Evolutionary conservation across 2,797 vertebrate genomes (phyloP).

Genomic region (Enteromius viviparus): DNA sequence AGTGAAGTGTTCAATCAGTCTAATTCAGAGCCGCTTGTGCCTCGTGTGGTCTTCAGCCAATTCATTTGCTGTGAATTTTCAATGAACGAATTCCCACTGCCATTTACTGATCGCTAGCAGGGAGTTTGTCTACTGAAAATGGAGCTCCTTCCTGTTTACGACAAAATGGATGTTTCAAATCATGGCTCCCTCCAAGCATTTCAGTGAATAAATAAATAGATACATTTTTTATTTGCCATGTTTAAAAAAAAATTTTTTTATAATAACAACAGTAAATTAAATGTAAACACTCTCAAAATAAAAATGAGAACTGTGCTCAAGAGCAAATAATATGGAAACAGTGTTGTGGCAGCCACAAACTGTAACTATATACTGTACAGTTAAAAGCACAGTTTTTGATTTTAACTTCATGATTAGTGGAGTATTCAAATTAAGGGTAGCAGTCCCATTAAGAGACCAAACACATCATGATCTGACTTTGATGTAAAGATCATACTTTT

Average conservation of each 20-base stretch:
- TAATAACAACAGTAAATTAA: constrained; percentile 8
- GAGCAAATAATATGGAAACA: neutral
- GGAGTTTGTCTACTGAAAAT: constrained; percentile 35
- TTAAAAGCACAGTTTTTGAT: neutral
- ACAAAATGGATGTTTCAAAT: constrained; percentile 4
- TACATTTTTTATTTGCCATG: neutral
- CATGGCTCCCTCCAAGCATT: neutral
- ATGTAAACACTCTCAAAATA: constrained; percentile 1
- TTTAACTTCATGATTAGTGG: neutral
- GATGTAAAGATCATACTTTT: neutral
- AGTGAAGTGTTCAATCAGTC: constrained; percentile 82
- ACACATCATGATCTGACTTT: neutral
- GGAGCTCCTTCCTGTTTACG: constrained; percentile 4
- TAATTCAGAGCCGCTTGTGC: constrained; percentile 80
- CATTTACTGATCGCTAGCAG: constrained; percentile 62
- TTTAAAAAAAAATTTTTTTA: neutral
- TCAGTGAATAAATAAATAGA: neutral
- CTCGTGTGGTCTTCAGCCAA: constrained; percentile 77
- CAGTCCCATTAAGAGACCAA: neutral
- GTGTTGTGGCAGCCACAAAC: neutral
- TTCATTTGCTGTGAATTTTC: constrained; percentile 82
- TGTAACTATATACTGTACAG: neutral
- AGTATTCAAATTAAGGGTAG: neutral
- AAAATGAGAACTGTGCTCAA: neutral
- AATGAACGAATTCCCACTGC: constrained; percentile 80